Evolutionary conservation across 1,140 invertebrate genomes (phyloP).

Genomic region (Oscheius sp.): DNA sequence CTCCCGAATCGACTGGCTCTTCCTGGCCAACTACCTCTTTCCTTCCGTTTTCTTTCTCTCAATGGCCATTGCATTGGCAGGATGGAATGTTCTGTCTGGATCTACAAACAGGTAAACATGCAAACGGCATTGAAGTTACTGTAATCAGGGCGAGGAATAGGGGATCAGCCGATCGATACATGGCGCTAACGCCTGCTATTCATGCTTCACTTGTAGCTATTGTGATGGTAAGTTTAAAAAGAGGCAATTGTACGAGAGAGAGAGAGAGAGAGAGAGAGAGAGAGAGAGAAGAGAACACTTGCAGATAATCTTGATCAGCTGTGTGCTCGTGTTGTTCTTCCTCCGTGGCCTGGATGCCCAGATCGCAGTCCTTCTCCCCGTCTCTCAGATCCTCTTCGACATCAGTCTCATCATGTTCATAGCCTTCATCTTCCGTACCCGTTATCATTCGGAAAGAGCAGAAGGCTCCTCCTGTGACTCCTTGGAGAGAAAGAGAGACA

Average conservation of each 20-base stretch:
- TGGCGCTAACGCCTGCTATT: slow-evolving; percentile 20
- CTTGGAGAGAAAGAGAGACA: slow-evolving; percentile 31
- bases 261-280: too few species aligned
- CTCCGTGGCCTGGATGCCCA: slow-evolving; percentile 17
- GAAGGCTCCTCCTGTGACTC: slow-evolving; percentile 16
- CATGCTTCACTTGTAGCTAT: slow-evolving; percentile 9
- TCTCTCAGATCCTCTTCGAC: slow-evolving; percentile 17
- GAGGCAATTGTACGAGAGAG: too few species aligned
- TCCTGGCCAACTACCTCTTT: slow-evolving; percentile 29
- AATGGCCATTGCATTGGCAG: slow-evolving; percentile 11
- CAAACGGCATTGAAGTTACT: neutral
- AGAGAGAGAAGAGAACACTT: too few species aligned
- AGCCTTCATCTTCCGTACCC: slow-evolving; percentile 18
- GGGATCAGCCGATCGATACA: slow-evolving; percentile 4
- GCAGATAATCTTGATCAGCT: too few species aligned
- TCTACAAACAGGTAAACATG: neutral
- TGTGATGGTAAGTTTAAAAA: slow-evolving; percentile 6
- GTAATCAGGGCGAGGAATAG: slow-evolving; percentile 5
- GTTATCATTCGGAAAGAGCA: neutral
- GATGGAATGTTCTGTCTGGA: slow-evolving; percentile 15
- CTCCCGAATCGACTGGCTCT: slow-evolving; percentile 31
- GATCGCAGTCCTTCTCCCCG: slow-evolving; percentile 11
- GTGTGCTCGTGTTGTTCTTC: slow-evolving; percentile 20
- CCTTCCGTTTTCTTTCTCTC: slow-evolving; percentile 28
- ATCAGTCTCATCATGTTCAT: slow-evolving; percentile 16